Conservation (phyloP, 1,140 invertebrate genomes). For the Teleogryllus occipitalis region DNA sequence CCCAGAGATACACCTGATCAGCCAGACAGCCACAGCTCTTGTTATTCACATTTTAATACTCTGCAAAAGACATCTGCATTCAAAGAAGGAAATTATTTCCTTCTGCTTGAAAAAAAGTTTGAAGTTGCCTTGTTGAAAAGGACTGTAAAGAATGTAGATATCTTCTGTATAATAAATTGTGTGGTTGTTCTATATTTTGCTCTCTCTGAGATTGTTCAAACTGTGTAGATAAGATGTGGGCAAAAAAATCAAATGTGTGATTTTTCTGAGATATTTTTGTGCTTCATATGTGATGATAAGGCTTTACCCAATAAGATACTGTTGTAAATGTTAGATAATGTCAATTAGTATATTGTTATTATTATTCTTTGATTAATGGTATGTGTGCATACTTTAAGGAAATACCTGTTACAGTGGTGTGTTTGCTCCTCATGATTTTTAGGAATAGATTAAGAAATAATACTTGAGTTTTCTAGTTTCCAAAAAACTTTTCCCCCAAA, state of each 20-base stretch:
- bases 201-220: background rate
- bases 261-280: background rate
- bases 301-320: background rate
- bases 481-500: too few species aligned
- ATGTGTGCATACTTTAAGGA: background rate
- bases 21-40: background rate
- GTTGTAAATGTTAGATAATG: background rate
- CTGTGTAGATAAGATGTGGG: background rate
- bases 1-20: too few species aligned
- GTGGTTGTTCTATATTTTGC: background rate
- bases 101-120: background rate
- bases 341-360: background rate
- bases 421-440: background rate
- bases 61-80: background rate
- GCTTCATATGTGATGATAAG: background rate
- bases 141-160: background rate
- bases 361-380: background rate
- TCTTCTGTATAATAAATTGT: background rate
- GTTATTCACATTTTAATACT: background rate
- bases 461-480: too few species aligned
- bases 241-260: background rate
- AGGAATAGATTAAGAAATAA: too few species aligned
- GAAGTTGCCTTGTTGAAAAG: background rate
- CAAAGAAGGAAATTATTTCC: background rate
- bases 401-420: background rate